These are phyloP conservation scores for Junonia oenone DNA, from an alignment of 2,888 invertebrate genomes.

Conservation along the genomic window DNA sequence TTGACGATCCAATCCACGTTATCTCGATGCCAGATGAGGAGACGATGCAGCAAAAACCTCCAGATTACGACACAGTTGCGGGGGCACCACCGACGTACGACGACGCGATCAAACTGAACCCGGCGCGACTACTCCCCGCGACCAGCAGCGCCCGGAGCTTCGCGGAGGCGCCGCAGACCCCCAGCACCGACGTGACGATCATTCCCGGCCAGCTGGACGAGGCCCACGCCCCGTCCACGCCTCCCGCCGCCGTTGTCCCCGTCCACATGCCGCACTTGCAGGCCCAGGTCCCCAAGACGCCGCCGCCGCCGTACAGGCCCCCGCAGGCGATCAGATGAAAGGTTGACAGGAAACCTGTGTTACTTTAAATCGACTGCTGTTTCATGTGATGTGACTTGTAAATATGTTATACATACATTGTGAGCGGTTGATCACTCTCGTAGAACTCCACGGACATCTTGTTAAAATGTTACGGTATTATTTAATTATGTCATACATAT, in stretches of 20 bases:
- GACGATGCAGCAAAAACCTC: slow-evolving; percentile 83
- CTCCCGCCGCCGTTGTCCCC: slow-evolving; percentile 42
- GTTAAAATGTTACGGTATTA: slow-evolving; percentile 58
- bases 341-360: slow-evolving; percentile 42
- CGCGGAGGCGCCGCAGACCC: slow-evolving; percentile 36
- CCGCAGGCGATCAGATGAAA: slow-evolving; percentile 75
- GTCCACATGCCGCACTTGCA: slow-evolving; percentile 51
- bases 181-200: slow-evolving; percentile 40
- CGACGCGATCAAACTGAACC: slow-evolving; percentile 85
- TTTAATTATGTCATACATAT: slow-evolving; percentile 57
- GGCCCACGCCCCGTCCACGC: slow-evolving; percentile 29
- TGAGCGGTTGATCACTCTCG: slow-evolving; percentile 22
- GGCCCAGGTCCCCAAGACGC: slow-evolving; percentile 63
- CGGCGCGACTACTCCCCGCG: slow-evolving; percentile 73
- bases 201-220: slow-evolving; percentile 53
- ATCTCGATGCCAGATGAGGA: slow-evolving; percentile 81
- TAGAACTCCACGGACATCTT: slow-evolving; percentile 26
- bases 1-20: slow-evolving; percentile 83
- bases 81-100: slow-evolving; percentile 86
- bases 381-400: slow-evolving; percentile 69
- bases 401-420: slow-evolving; percentile 32
- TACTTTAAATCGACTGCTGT: slow-evolving; percentile 74
- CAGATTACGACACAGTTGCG: slow-evolving; percentile 85
- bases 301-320: slow-evolving; percentile 73
- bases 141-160: slow-evolving; percentile 49